These are phyloP conservation scores for Meda fulgida DNA, from an alignment of 2,797 vertebrate genomes.

Conservation along the genomic window DNA sequence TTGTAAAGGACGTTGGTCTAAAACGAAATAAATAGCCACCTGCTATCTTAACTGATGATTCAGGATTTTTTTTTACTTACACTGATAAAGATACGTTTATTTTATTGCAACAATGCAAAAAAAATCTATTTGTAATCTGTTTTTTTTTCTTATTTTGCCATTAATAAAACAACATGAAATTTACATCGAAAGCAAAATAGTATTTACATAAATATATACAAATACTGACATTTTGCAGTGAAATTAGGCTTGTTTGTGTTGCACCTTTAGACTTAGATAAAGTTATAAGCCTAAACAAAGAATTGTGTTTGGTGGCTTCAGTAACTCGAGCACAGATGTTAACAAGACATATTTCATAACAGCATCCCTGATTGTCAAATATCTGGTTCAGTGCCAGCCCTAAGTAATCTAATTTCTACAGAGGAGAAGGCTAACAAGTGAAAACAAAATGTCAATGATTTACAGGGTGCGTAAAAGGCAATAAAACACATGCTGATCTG, in stretches of 20 bases:
- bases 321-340: conserved; percentile 48
- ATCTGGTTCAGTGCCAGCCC: conserved; percentile 50
- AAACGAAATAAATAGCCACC: background rate
- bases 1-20: background rate
- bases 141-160: too few species aligned
- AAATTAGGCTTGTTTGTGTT: background rate
- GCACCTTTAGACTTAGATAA: background rate
- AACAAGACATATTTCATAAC: conserved; percentile 38
- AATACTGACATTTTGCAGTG: background rate
- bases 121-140: too few species aligned
- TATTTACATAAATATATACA: too few species aligned
- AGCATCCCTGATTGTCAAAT: conserved; percentile 51
- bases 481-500: conserved; percentile 67
- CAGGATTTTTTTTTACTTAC: background rate
- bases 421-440: conserved; percentile 48
- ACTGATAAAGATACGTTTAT: background rate
- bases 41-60: background rate
- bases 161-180: too few species aligned
- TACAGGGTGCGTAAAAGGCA: conserved; percentile 62
- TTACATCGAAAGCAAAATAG: too few species aligned
- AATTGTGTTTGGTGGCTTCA: background rate
- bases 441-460: conserved; percentile 61
- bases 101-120: too few species aligned
- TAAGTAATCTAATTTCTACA: conserved; percentile 54
- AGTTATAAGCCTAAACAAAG: background rate